Evolutionary conservation across 1,140 invertebrate species (phyloP), one percentile per base, ranked within the genome.

Genomic region (Lucilia cuprina): DNA sequence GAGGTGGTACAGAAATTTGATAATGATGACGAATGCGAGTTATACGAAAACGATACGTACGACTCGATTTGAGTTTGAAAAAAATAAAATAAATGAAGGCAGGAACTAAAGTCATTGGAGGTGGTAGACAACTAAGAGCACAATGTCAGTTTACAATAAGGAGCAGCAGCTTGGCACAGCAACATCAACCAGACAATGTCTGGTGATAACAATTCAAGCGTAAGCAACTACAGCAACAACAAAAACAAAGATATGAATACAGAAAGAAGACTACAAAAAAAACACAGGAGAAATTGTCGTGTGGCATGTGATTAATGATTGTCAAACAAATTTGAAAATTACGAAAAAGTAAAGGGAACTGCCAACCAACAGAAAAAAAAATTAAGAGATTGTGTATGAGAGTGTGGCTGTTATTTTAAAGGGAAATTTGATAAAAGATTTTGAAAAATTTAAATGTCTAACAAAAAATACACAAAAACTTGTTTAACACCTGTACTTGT

Each of bases 281-380:
- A 21, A 82, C 70, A 78, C 55, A 80, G 34, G 78, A 70, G 82
- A 83, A 85, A 82, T 85, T 85, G 85, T 85, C 85, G 85, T 84
- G 83, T 84, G 82, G 70, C 82, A 84, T 80, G 85, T 85, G 83
- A 85, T 85, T 85, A 85, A 85, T 85, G 85, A 84, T 85, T 85
- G 85, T 85, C 85, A 85, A 85, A 85, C 85, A 85, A 85, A 85
- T 85, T 83, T 25, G 77, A 74, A 70, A 70, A 70, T 70, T 70
- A 70, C 65, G n/a, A 17, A 21, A 70, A 70, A 70, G n/a, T 70
- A 5, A 70, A 70, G 65, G 65, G 65, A 70, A n/a, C n/a, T 60
- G 55, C 14, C 55, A 60, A 60, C 14, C 14, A 60, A 17, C 14
- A 60, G n/a, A 60, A 2, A 17, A 17, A 7, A 60, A n/a, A 5